These are phyloP conservation scores for Seriola rivoliana DNA, from an alignment of 2,113 vertebrate genomes.

Conservation along the genomic window DNA sequence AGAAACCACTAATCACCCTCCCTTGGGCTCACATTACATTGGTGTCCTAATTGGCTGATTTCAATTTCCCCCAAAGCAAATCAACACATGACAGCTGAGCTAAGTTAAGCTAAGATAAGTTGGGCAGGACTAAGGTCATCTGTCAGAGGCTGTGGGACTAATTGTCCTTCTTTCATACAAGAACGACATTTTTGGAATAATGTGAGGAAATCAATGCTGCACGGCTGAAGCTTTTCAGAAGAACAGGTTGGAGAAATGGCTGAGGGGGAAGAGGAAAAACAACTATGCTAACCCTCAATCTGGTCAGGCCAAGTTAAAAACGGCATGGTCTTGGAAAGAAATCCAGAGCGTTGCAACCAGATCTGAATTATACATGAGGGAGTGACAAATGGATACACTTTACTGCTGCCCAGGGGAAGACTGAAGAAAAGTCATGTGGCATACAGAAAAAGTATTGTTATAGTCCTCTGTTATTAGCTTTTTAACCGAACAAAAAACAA, in stretches of 20 bases:
- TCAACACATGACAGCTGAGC: conserved; percentile 8
- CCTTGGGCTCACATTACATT: conserved; percentile 11
- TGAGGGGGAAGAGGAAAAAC: conserved; percentile 24
- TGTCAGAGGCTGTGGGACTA: conserved; percentile 22
- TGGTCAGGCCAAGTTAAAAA: conserved; percentile 24
- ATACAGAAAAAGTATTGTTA: conserved; percentile 24
- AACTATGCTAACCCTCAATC: conserved; percentile 48
- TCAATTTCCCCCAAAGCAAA: conserved; percentile 37
- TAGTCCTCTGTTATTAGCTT: conserved; percentile 5
- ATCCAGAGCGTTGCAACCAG: conserved; percentile 58
- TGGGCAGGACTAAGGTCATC: not conserved
- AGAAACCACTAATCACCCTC: conserved; percentile 42
- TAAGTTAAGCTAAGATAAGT: conserved; percentile 17
- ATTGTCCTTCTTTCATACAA: conserved; percentile 34
- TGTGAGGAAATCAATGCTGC: conserved; percentile 47
- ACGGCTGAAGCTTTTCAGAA: conserved; percentile 40
- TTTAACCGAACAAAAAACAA: not conserved
- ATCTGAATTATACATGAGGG: conserved; percentile 76
- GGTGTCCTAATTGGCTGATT: conserved; percentile 52
- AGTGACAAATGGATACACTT: conserved; percentile 69
- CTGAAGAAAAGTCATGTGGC: conserved; percentile 37
- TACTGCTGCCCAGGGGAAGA: conserved; percentile 42
- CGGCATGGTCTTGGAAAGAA: conserved; percentile 43
- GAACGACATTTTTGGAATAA: conserved; percentile 54
- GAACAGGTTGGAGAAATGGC: conserved; percentile 43